Percentiles rank a stretch among this genome's conserved stretches.
These are phyloP conservation scores for Pararge aegeria DNA, from an alignment of 1,140 invertebrate species.

Conservation along the genomic window DNA sequence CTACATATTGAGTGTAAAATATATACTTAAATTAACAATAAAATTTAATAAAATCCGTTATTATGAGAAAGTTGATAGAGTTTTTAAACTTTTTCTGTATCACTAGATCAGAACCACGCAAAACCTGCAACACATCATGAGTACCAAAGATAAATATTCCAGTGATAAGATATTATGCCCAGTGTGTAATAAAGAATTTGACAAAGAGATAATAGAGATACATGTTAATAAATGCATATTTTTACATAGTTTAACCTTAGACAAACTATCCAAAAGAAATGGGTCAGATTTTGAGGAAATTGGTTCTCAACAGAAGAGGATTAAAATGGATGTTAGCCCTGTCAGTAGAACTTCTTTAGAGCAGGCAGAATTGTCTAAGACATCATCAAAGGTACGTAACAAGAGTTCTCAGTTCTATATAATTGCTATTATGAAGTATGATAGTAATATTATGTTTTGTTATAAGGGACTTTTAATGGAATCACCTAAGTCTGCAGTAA, in stretches of 20 bases:
- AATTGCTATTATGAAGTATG: neutral
- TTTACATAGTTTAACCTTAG: slow-evolving; percentile 77
- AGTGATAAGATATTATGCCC: slow-evolving; percentile 44
- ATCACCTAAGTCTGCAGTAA: slow-evolving; percentile 16
- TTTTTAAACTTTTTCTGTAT: no score
- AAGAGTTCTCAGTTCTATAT: no score
- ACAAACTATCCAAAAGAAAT: slow-evolving; percentile 47
- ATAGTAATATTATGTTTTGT: slow-evolving; percentile 10
- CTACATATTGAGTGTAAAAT: no score
- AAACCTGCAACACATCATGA: neutral
- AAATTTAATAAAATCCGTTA: no score
- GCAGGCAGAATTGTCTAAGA: slow-evolving; percentile 14
- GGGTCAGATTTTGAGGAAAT: slow-evolving; percentile 41
- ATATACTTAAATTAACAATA: no score
- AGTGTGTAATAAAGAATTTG: slow-evolving; percentile 51
- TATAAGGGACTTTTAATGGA: slow-evolving; percentile 8
- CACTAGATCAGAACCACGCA: no score
- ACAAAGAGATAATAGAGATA: slow-evolving; percentile 78
- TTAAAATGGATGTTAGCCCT: slow-evolving; percentile 40
- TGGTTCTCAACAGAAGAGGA: slow-evolving; percentile 40
- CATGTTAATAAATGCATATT: slow-evolving; percentile 86
- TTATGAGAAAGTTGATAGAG: no score
- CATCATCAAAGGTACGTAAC: neutral
- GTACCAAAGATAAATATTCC: neutral
- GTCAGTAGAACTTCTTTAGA: slow-evolving; percentile 26